These are phyloP conservation scores for crab-eating macaque (Macaca fascicularis) DNA, from an alignment of 2,113 vertebrate genomes.

Conservation along the genomic window DNA sequence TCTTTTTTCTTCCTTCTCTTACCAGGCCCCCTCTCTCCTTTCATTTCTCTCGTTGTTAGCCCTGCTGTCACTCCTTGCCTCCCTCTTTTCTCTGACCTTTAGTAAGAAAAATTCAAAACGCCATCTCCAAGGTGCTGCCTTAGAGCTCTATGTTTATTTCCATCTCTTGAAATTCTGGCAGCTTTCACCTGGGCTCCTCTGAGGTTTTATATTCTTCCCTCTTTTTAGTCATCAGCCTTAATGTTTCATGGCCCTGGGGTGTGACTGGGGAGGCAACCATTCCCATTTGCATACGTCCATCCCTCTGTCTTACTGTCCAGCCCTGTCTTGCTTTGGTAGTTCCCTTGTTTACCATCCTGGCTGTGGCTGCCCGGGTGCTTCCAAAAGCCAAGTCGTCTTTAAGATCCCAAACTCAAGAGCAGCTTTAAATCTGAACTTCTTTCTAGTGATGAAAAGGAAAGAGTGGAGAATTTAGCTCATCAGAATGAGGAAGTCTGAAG, in stretches of 20 bases:
- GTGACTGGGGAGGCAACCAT: background rate
- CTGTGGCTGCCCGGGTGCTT: background rate
- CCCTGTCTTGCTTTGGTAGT: background rate
- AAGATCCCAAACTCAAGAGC: background rate
- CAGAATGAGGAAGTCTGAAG: background rate
- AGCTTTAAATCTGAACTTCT: background rate
- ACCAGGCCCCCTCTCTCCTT: background rate
- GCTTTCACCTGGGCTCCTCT: background rate
- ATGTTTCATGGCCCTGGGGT: background rate
- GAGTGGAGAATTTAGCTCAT: background rate
- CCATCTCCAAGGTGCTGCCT: background rate
- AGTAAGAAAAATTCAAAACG: conserved; percentile 19
- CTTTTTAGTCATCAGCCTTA: background rate
- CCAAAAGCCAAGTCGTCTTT: background rate
- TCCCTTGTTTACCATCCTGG: background rate
- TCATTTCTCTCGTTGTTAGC: background rate
- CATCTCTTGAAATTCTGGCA: background rate
- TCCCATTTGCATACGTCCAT: background rate
- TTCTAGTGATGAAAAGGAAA: background rate
- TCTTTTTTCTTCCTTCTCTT: background rate
- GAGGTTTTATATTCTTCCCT: background rate
- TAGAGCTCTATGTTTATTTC: background rate
- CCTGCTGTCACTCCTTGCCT: background rate
- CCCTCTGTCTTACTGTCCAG: background rate
- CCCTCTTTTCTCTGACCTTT: background rate